Percentiles rank a stretch among this genome's conserved stretches.
Conservation (phyloP, 2,797 vertebrate genomes). For the Pithecia hirsuta region DNA sequence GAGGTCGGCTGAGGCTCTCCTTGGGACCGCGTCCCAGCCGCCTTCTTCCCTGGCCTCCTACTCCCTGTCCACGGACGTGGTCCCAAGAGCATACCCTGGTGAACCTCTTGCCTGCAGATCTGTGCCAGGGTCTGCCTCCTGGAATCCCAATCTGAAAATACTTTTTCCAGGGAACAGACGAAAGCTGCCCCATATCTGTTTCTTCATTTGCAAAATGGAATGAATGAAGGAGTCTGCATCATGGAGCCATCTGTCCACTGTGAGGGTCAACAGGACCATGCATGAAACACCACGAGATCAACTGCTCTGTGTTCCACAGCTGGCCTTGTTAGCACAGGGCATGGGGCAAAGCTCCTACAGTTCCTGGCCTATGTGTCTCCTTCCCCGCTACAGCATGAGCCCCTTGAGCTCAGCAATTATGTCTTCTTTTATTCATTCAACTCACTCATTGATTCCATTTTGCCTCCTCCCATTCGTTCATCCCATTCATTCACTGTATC, state of each 20-base stretch:
- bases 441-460: too few relatives aligned
- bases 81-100: not conserved
- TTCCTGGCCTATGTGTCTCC: not conserved
- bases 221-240: not conserved
- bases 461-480: too few relatives aligned
- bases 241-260: not conserved
- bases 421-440: not conserved
- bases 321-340: not conserved
- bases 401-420: not conserved
- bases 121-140: too few relatives aligned
- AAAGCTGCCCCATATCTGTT: not conserved
- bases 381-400: not conserved
- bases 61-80: rapidly evolving
- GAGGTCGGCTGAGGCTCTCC: not conserved
- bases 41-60: not conserved
- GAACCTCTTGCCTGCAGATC: not conserved
- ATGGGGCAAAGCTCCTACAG: not conserved
- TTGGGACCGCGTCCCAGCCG: not conserved
- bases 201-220: not conserved
- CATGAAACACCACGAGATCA: not conserved
- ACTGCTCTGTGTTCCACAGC: not conserved
- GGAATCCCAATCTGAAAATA: not conserved
- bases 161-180: not conserved
- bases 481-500: rapidly evolving
- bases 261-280: not conserved